Conservation (phyloP, 1,140 invertebrate species). For the Idris sp. region DNA sequence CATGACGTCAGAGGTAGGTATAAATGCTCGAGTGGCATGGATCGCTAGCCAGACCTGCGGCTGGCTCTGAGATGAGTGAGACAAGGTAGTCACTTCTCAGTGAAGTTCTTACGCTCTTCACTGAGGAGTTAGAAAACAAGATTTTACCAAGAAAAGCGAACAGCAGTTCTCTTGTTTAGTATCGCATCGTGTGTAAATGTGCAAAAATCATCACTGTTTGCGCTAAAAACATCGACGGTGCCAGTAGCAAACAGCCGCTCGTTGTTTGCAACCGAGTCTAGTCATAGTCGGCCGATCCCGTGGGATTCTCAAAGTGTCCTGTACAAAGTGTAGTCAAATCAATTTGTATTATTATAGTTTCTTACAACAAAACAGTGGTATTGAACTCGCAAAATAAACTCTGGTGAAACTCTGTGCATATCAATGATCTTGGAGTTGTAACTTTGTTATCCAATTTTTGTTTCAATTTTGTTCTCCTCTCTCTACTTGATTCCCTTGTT, state of each 20-base stretch:
- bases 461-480: too few species aligned
- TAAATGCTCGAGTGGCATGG: conserved; percentile 78
- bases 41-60: conserved; percentile 65
- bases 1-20: conserved; percentile 77
- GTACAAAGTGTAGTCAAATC: conserved; percentile 34
- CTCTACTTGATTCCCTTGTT: too few species aligned
- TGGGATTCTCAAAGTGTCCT: conserved; percentile 7
- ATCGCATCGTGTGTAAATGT: conserved; percentile 3
- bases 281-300: conserved; percentile 46
- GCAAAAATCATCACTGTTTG: too few species aligned
- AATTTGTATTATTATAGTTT: too few species aligned
- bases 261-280: conserved; percentile 55
- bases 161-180: conserved; percentile 33
- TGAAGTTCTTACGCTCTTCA: conserved; percentile 65
- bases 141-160: too few species aligned
- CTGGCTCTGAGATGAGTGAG: conserved; percentile 68
- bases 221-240: too few species aligned
- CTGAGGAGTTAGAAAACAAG: conserved; percentile 41
- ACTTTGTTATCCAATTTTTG: too few species aligned
- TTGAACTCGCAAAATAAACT: too few species aligned
- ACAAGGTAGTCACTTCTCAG: conserved; percentile 61
- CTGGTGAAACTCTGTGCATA: too few species aligned
- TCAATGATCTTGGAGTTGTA: too few species aligned
- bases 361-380: too few species aligned
- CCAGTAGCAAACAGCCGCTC: not conserved